phyloP scores from a whole-genome alignment of 2,797 vertebrate genomes.

The Taenioides sp. region DNA sequence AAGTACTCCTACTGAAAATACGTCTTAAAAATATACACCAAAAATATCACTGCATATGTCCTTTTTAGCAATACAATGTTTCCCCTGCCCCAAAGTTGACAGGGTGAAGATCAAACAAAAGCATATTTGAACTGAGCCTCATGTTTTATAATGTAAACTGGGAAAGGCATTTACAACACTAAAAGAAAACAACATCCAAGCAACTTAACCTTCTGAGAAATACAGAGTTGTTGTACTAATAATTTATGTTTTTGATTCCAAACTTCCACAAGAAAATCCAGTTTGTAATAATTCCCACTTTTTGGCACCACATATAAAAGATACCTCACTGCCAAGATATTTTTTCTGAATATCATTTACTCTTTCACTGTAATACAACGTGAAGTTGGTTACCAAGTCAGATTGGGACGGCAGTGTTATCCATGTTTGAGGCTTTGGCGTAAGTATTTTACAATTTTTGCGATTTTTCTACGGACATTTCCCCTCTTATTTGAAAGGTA shows the following conservation, averaged over 20 bases:
- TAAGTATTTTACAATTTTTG: constrained; percentile 10
- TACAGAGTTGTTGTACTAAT: constrained; percentile 1
- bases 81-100: background rate
- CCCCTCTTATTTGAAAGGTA: constrained; percentile 26
- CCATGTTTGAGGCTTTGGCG: constrained; percentile 70
- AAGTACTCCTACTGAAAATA: background rate
- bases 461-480: constrained; percentile 34
- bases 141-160: background rate
- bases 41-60: background rate
- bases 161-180: background rate
- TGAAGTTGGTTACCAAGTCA: constrained; percentile 56
- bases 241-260: background rate
- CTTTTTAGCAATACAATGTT: too few relatives aligned
- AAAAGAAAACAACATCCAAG: background rate
- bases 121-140: background rate
- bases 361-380: constrained; percentile 65
- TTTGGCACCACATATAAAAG: constrained; percentile 28
- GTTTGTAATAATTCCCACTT: constrained; percentile 21
- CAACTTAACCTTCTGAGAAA: background rate
- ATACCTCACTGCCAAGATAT: constrained; percentile 26
- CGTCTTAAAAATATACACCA: background rate
- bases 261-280: constrained; percentile 17
- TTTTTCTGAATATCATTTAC: constrained; percentile 47
- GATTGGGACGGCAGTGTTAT: constrained; percentile 61
- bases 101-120: background rate